These are phyloP conservation scores for Gadopsis bispinosus DNA, from an alignment of 2,797 vertebrate genomes.

Conservation along the genomic window DNA sequence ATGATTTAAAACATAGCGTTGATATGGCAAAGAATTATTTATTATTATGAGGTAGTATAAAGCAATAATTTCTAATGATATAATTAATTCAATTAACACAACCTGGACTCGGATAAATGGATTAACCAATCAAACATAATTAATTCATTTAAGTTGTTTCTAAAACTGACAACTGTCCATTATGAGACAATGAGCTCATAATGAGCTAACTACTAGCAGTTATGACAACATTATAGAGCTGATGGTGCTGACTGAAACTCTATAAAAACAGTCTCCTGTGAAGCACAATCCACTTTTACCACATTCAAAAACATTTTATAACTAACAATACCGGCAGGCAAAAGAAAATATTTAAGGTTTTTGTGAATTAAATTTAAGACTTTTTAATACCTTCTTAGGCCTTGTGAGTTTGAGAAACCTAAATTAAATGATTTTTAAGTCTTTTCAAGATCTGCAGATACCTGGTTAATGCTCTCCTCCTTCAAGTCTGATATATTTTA, in stretches of 20 bases:
- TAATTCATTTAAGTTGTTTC: neutral
- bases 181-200: neutral
- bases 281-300: neutral
- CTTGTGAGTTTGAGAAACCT: neutral
- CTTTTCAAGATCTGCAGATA: no score
- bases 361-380: no score
- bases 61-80: neutral
- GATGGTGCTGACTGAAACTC: neutral
- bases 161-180: no score
- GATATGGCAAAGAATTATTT: no score
- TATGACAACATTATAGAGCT: no score
- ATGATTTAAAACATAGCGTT: neutral
- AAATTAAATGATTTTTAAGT: no score
- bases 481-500: neutral
- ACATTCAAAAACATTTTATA: no score
- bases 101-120: neutral
- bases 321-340: no score
- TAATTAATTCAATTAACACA: neutral
- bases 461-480: neutral
- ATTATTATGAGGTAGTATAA: neutral
- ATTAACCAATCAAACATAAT: no score
- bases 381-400: no score
- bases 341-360: no score
- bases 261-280: neutral
- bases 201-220: neutral